Conservation (phyloP, 2,797 vertebrate genomes). For the Chaenodraco wilsoni region DNA sequence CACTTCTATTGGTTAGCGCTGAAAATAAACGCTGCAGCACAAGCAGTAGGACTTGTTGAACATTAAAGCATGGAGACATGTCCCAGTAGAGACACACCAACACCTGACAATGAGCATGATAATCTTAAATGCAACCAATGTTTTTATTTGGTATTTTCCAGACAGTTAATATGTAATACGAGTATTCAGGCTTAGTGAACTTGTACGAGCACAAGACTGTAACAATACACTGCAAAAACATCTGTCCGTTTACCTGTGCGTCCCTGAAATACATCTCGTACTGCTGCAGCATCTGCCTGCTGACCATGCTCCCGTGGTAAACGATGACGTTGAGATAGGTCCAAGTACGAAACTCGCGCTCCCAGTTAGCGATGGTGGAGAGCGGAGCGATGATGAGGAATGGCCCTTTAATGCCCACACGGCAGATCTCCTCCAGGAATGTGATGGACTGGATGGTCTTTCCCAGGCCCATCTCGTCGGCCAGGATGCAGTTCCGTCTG, state of each 20-base stretch:
- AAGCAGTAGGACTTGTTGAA: too few relatives aligned
- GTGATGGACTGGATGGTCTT: constrained; percentile 99
- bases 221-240: not conserved
- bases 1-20: too few relatives aligned
- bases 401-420: constrained; percentile 90
- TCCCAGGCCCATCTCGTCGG: constrained; percentile 99
- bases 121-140: not conserved
- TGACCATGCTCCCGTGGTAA: constrained; percentile 97
- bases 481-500: constrained; percentile 98
- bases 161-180: not conserved
- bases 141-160: too few relatives aligned
- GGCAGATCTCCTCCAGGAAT: constrained; percentile 94
- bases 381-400: constrained; percentile 99
- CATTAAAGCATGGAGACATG: too few relatives aligned
- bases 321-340: constrained; percentile 96
- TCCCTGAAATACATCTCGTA: constrained; percentile 99
- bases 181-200: not conserved
- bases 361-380: constrained; percentile 99
- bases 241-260: constrained; percentile 86
- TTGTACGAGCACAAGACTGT: not conserved
- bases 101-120: too few relatives aligned
- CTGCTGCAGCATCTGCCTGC: constrained; percentile 99
- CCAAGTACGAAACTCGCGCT: constrained; percentile 97
- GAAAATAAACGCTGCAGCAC: too few relatives aligned
- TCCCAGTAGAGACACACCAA: too few relatives aligned